A percentile compares a stretch with the other conserved stretches of the same genome.
phyloP scores from a whole-genome alignment of 1,140 invertebrate species.

The Vanessa atalanta region DNA sequence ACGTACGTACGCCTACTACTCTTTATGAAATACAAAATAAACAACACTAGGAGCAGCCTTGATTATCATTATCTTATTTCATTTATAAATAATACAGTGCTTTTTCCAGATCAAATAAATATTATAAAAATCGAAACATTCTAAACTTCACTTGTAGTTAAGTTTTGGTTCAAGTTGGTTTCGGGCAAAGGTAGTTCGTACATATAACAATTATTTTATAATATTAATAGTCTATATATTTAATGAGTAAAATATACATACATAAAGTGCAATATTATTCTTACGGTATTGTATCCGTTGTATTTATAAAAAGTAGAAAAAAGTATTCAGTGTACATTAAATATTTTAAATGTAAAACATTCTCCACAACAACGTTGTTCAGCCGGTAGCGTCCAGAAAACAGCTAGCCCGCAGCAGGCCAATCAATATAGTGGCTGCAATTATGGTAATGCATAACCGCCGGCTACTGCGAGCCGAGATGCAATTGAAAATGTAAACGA shows the following conservation, averaged over 20 bases:
- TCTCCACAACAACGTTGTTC: constrained; percentile 44
- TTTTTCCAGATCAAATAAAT: neutral
- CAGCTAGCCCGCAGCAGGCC: constrained; percentile 55
- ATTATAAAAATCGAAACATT: neutral
- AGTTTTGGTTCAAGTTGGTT: neutral
- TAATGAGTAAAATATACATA: too few species aligned
- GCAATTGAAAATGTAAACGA: constrained; percentile 77
- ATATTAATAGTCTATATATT: too few species aligned
- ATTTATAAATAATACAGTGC: too few species aligned
- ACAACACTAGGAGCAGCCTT: too few species aligned
- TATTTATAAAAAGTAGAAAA: neutral
- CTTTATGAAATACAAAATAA: neutral
- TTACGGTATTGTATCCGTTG: too few species aligned
- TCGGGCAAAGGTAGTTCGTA: too few species aligned
- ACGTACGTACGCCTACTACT: constrained; percentile 54
- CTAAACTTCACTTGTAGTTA: too few species aligned
- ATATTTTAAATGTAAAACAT: constrained; percentile 21
- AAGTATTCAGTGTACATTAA: constrained; percentile 5
- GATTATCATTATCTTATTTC: too few species aligned
- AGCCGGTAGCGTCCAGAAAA: constrained; percentile 50
- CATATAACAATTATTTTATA: too few species aligned
- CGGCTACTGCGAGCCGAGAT: constrained; percentile 59
- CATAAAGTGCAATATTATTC: too few species aligned
- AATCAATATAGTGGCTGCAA: constrained; percentile 75
- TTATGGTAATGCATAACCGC: constrained; percentile 76